phyloP scores from a whole-genome alignment of 1,140 invertebrate genomes.

The Brachionus rubens region DNA sequence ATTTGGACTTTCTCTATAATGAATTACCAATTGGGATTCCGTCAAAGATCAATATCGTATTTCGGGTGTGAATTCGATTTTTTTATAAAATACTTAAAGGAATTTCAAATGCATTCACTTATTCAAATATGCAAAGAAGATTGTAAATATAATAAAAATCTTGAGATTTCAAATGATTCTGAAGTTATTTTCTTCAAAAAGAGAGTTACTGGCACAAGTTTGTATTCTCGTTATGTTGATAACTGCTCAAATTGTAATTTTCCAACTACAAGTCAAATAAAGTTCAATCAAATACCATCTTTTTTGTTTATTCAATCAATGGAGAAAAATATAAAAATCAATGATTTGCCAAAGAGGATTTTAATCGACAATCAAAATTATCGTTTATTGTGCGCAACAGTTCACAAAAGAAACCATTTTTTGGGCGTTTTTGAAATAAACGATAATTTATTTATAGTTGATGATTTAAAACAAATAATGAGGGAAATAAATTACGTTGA shows the following conservation, averaged over 20 bases:
- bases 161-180: not conserved
- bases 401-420: slow-evolving; percentile 17
- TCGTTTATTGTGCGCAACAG: slow-evolving; percentile 3
- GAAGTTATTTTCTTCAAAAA: slow-evolving; percentile 17
- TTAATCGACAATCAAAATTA: slow-evolving; percentile 18
- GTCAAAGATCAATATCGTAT: not conserved
- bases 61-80: not conserved
- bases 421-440: slow-evolving; percentile 11
- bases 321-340: slow-evolving; percentile 1
- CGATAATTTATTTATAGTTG: not conserved
- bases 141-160: slow-evolving; percentile 26
- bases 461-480: slow-evolving; percentile 31
- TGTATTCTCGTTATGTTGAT: not conserved
- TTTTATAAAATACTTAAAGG: slow-evolving; percentile 8
- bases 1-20: not conserved
- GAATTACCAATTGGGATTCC: slow-evolving; percentile 8
- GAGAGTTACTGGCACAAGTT: not conserved
- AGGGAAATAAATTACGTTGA: not conserved
- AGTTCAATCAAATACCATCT: slow-evolving; percentile 23
- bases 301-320: slow-evolving; percentile 32
- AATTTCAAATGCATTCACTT: slow-evolving; percentile 13
- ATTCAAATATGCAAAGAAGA: slow-evolving; percentile 20
- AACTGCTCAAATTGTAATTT: slow-evolving; percentile 12
- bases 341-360: not conserved
- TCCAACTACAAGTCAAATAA: slow-evolving; percentile 2